Conservation (phyloP, 2,888 invertebrate genomes). For the Leptinotarsa juncta region DNA sequence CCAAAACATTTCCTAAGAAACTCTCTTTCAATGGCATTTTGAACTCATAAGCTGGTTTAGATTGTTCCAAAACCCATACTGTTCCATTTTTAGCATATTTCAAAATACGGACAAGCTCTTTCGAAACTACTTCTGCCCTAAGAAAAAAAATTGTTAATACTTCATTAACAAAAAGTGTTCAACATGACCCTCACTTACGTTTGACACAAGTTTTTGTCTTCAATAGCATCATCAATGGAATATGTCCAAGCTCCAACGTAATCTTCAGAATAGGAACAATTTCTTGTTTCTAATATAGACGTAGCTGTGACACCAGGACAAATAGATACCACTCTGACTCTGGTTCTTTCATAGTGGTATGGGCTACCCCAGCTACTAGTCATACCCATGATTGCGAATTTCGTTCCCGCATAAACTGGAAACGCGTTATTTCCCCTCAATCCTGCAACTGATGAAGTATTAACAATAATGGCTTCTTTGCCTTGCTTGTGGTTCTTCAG, state of each 20-base stretch:
- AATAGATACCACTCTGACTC: conserved; percentile 67
- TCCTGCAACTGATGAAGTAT: conserved; percentile 24
- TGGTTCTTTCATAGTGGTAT: conserved; percentile 64
- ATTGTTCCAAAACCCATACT: conserved; percentile 66
- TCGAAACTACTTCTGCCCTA: conserved; percentile 51
- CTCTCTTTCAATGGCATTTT: neutral
- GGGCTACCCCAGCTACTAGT: conserved; percentile 5
- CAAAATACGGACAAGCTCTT: conserved; percentile 53
- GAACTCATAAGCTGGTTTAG: conserved; percentile 59
- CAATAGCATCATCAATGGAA: neutral
- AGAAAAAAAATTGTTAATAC: neutral
- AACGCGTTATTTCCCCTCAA: conserved; percentile 9
- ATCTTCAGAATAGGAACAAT: neutral
- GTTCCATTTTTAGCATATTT: conserved; percentile 64
- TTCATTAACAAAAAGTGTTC: neutral
- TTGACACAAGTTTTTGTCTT: neutral
- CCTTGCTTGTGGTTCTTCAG: conserved; percentile 66
- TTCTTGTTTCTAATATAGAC: conserved; percentile 43
- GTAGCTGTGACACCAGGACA: conserved; percentile 69
- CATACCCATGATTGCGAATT: conserved; percentile 22
- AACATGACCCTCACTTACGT: neutral
- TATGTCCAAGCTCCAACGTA: neutral
- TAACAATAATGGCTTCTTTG: conserved; percentile 56
- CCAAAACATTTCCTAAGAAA: neutral
- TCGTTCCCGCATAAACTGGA: conserved; percentile 22